Conservation (phyloP, 2,797 vertebrate genomes). For the Syncerus caffer region DNA sequence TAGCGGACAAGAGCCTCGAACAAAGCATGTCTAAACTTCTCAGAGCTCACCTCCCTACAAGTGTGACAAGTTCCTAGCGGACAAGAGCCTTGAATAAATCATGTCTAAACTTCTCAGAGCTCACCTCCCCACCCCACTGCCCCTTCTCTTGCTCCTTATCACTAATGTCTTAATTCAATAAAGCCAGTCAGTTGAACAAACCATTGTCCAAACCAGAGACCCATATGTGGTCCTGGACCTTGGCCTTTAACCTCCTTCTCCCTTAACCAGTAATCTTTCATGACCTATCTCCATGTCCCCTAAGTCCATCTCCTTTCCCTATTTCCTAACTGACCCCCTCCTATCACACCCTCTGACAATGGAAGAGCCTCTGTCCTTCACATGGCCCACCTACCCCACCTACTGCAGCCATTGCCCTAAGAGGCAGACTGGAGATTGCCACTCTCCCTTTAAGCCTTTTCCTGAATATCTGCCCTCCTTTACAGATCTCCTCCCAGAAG, state of each 20-base stretch:
- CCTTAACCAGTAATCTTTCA: not conserved
- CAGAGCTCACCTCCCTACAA: not conserved
- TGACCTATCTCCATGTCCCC: not conserved
- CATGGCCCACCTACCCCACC: rapidly evolving
- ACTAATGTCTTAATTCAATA: not conserved
- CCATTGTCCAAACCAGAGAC: not conserved
- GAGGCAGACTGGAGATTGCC: not conserved
- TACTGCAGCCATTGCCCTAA: rapidly evolving
- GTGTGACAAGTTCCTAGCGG: rapidly evolving
- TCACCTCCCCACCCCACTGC: not conserved
- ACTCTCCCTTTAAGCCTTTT: not conserved
- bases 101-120: not conserved
- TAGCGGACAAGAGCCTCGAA: rapidly evolving
- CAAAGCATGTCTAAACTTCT: not conserved
- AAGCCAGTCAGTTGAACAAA: not conserved
- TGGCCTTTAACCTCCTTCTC: not conserved
- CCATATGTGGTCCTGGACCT: not conserved
- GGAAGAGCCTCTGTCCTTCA: not conserved
- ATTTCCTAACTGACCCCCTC: not conserved
- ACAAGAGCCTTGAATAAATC: not conserved
- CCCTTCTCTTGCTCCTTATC: not conserved
- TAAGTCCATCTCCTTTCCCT: not conserved
- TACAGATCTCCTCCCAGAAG: not conserved
- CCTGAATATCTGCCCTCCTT: not conserved
- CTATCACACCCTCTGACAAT: not conserved